phyloP scores from a whole-genome alignment of 2,888 invertebrate genomes.

The Cryptophagus acutangulus region DNA sequence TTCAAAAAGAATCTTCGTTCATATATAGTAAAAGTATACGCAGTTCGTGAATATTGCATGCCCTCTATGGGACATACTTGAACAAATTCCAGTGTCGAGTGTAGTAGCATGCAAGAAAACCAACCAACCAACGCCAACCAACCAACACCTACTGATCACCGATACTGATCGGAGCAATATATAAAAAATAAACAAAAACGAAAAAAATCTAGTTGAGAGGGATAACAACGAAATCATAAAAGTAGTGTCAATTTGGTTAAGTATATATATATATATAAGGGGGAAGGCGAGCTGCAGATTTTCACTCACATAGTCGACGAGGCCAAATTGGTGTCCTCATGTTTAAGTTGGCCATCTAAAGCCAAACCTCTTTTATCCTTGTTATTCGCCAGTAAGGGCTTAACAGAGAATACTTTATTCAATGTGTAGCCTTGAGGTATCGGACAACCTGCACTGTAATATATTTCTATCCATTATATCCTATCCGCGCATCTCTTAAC shows the following conservation, averaged over 20 bases:
- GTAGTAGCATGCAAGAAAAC: too few species aligned
- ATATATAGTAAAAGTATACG: too few species aligned
- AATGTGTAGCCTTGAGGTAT: constrained; percentile 79
- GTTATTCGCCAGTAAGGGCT: constrained; percentile 74
- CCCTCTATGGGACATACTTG: too few species aligned
- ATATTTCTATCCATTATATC: constrained; percentile 20
- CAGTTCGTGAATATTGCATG: too few species aligned
- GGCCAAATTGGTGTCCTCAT: constrained; percentile 84
- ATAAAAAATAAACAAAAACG: constrained; percentile 4
- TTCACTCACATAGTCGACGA: constrained; percentile 76
- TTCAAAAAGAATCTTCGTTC: too few species aligned
- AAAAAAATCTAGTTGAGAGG: constrained; percentile 12
- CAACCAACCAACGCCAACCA: too few species aligned
- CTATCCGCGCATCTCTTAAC: too few species aligned
- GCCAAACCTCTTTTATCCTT: constrained; percentile 81
- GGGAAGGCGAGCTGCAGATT: constrained; percentile 26
- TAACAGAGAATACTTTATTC: constrained; percentile 76
- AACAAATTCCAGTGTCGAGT: too few species aligned
- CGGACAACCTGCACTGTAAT: constrained; percentile 70
- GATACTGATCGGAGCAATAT: too few species aligned
- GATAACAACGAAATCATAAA: background rate
- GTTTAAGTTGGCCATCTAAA: constrained; percentile 79
- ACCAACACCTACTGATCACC: too few species aligned
- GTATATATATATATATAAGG: constrained; percentile 8
- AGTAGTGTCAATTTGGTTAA: constrained; percentile 2